These are phyloP conservation scores for Stichopus horrens DNA, from an alignment of 53 echinoderm and acorn worm species.

Conservation along the genomic window DNA sequence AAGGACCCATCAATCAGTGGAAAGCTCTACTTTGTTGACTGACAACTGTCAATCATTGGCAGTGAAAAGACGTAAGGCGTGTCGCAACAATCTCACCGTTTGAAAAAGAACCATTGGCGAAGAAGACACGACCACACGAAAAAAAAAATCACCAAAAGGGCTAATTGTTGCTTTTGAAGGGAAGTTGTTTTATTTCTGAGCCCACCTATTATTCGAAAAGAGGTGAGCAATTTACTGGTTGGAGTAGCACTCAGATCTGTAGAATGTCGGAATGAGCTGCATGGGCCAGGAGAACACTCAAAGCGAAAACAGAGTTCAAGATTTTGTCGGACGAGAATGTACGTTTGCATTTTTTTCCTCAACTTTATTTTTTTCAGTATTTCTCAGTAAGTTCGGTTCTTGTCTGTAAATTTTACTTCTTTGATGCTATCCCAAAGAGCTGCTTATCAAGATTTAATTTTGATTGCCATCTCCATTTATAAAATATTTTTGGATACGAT, in stretches of 20 bases:
- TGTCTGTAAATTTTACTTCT: no score
- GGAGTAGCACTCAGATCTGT: not conserved
- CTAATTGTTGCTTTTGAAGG: slow-evolving; percentile 31
- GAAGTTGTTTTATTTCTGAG: slow-evolving; percentile 7
- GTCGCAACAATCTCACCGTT: slow-evolving; percentile 1
- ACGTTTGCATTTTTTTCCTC: not conserved
- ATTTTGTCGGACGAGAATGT: not conserved
- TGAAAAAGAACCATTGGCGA: slow-evolving; percentile 9
- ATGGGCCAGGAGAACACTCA: not conserved
- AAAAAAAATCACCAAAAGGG: slow-evolving; percentile 21
- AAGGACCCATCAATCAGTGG: not conserved
- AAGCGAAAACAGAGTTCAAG: not conserved
- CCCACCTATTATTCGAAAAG: slow-evolving; percentile 28
- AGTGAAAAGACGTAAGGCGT: slow-evolving; percentile 19
- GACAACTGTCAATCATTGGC: slow-evolving; percentile 47
- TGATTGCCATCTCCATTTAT: no score
- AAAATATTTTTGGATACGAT: not conserved
- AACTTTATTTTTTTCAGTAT: not conserved
- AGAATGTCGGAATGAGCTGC: not conserved
- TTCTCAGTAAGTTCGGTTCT: no score
- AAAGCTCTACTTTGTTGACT: slow-evolving; percentile 5
- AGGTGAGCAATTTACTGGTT: not conserved
- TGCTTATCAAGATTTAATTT: no score
- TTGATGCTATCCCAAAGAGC: no score
- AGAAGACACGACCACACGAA: not conserved